phyloP scores from a whole-genome alignment of 1,140 invertebrate genomes.

The Brachionus manjavacas region DNA sequence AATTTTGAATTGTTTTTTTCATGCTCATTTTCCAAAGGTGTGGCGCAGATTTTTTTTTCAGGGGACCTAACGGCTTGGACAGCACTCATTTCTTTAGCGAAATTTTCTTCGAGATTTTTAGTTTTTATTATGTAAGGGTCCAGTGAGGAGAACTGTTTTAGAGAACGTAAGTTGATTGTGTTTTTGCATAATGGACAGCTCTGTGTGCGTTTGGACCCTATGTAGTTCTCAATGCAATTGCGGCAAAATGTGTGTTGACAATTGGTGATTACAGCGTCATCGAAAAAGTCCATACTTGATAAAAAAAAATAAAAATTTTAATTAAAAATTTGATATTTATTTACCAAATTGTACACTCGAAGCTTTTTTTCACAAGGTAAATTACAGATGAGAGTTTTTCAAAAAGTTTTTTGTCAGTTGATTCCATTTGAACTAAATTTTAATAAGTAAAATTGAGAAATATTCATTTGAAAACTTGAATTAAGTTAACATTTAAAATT shows the following conservation, averaged over 20 bases:
- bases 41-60: neutral
- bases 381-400: neutral
- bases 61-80: too few species aligned
- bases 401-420: neutral
- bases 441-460: neutral
- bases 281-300: conserved; percentile 21
- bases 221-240: conserved; percentile 29
- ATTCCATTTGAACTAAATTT: neutral
- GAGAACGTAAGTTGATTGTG: neutral
- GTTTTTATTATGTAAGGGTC: neutral
- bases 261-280: conserved; percentile 7
- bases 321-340: neutral
- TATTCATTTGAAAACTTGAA: neutral
- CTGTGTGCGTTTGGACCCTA: conserved; percentile 16
- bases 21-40: neutral
- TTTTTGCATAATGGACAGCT: conserved; percentile 31
- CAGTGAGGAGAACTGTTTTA: neutral
- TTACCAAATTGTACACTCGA: conserved; percentile 40
- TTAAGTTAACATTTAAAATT: neutral
- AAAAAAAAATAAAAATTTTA: neutral
- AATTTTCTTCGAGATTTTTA: conserved; percentile 2
- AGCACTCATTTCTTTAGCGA: neutral
- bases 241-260: conserved; percentile 36
- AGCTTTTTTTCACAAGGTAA: conserved; percentile 25
- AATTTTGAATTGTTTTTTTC: neutral